A percentile compares a stretch with the other conserved stretches of the same genome.
Conservation (phyloP, 2,888 invertebrate species). For the Noctua pronuba region DNA sequence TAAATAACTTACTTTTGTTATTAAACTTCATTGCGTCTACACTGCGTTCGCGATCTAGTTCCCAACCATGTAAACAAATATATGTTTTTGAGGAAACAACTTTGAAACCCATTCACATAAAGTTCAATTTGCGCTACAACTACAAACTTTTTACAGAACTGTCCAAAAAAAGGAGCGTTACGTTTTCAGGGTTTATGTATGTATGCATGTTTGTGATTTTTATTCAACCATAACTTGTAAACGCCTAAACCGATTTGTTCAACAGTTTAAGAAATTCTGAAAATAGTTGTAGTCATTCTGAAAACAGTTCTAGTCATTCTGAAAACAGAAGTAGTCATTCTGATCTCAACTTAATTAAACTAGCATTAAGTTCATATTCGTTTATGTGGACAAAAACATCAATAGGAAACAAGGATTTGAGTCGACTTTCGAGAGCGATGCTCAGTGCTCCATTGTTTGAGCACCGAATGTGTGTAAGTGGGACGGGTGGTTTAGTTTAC, state of each 20-base stretch:
- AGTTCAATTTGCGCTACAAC: neutral
- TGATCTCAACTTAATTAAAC: neutral
- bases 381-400: neutral
- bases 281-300: neutral
- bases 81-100: neutral
- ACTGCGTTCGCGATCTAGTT: neutral
- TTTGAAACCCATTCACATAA: neutral
- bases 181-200: too few relatives aligned
- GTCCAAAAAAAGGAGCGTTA: too few relatives aligned
- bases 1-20: conserved; percentile 60
- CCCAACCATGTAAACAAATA: neutral
- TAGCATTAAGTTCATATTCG: neutral
- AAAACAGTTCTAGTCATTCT: neutral
- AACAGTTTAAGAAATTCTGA: neutral
- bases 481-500: conserved; percentile 52
- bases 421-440: conserved; percentile 21
- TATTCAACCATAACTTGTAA: neutral
- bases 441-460: conserved; percentile 47
- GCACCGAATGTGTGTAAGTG: conserved; percentile 49
- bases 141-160: neutral
- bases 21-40: conserved; percentile 53
- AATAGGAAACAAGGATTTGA: conserved; percentile 2
- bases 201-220: too few relatives aligned
- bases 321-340: neutral
- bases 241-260: neutral